Base-by-base conservation (phyloP, 2,888 invertebrate species). In the Cheilosia variabilis region DNA sequence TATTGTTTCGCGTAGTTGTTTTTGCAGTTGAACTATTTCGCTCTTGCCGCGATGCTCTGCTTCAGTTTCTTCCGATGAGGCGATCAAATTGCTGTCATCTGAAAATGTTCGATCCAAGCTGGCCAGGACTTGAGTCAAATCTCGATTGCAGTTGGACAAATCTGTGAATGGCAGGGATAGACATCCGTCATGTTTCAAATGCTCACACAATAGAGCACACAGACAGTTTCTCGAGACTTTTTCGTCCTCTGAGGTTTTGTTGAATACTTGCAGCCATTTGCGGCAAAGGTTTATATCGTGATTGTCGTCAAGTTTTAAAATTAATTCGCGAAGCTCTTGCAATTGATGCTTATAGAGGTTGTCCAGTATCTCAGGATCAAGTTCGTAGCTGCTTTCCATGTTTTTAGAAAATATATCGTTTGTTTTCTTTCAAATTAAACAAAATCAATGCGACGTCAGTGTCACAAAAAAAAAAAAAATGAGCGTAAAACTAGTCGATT, bases 241-340 rank as follows among this genome's bases (percentile, higher is more conserved):
- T 31, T 92, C 90, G 0, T 87, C 72, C 4, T 83, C 72, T 0
- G 82, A 65, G 0, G 89, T 88, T 1, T 86, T 66, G 43, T 89
- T 89, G 47, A 92, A 90, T 19, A 89, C 88, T 34, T 90, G 88
- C 10, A 92, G 71, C 92, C 92, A 92, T 76, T 87, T 88, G 31
- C 87, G 88, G 60, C 89, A 89, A 15, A 88, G 77, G 17, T 89
- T 88, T 17, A 90, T 88, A 24, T 89, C 89, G n/a, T 88, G 57
- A 0, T 86, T 75, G 43, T 87, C 77, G 15, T 88, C 87, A 0
- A 87, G 84, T 65, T 88, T 88, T 22, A 89, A 60, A 5, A 88
- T 87, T 15, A 89, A 79, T 60, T 88, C 81, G 5, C 88, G 87
- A 7, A 89, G 68, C 9, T 87, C 87, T 43, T 87, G 60, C 52